Evolutionary conservation across 2,888 invertebrate species (phyloP), one percentile per base, ranked within the genome.

Genomic region (Eupithecia pulchellata): DNA sequence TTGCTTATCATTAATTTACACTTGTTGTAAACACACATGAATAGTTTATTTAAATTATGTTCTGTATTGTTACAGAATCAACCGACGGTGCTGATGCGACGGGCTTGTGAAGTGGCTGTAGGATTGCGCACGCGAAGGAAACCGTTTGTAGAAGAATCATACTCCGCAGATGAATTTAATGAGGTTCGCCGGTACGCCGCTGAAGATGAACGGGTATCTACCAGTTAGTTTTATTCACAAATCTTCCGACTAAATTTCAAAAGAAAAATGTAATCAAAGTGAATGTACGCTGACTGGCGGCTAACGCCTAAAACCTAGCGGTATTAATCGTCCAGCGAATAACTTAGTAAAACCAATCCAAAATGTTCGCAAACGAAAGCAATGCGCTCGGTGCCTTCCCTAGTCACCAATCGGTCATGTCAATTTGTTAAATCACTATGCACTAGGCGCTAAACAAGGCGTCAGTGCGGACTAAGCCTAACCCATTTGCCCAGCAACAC

Each of bases 21-120:
- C 29, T 63, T 14, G 25, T 57, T 32, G 29, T 34, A 27, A 5
- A n/a, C n/a, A 29, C 25, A 13, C 0, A n/a, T n/a, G n/a, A n/a
- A n/a, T n/a, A 57, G 3, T 30, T 67, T 64, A 25, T 9, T 39
- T 6, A 57, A 52, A 30, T 34, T 11, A 64, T 60, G 39, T 73
- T 9, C 34, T 75, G 34, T 57, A 34, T 76, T 78, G 77, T 78
- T 91, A 52, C 83, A 91, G 76, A 91, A 91, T 72, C 93, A 93
- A 76, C 91, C 91, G 1, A 90, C 92, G 61, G 68, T 84, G 77
- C 79, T 91, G 75, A 92, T 89, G 89, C 86, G 85, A 63, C 91
- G 92, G 2, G 93, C 92, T 11, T 92, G 92, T 75, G 92, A 93
- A 75, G 88, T 91, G 39, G 92, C 92, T 14, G 84, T 86, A 25